Conservation (phyloP, 2,888 invertebrate species). For the Tachystola acroxantha region DNA sequence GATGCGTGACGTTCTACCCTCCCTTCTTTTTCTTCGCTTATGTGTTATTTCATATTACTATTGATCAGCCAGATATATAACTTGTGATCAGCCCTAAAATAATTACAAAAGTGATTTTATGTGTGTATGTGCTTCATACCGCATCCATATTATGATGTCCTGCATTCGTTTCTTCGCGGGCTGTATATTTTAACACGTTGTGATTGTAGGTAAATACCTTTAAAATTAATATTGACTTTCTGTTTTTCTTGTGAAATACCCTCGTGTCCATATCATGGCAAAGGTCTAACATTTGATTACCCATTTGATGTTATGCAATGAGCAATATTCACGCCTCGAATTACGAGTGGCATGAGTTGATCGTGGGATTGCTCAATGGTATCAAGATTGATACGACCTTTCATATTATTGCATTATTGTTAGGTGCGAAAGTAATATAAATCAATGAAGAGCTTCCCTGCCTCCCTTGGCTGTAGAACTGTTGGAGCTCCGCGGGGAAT, state of each 20-base stretch:
- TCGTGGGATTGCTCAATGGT: constrained; percentile 46
- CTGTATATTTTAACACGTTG: too few species aligned
- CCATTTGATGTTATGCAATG: constrained; percentile 52
- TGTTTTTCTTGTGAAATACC: not conserved
- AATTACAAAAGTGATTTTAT: too few species aligned
- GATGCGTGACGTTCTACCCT: too few species aligned
- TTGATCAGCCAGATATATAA: too few species aligned
- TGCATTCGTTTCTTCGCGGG: too few species aligned
- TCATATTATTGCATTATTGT: constrained; percentile 31
- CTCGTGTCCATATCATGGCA: constrained; percentile 35
- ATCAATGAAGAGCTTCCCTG: not conserved
- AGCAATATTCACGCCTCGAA: constrained; percentile 48
- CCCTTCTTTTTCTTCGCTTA: too few species aligned
- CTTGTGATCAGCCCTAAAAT: too few species aligned
- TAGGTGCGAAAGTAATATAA: constrained; percentile 13
- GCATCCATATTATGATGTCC: too few species aligned
- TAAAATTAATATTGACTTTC: too few species aligned
- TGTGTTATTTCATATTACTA: too few species aligned
- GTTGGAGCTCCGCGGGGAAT: not conserved
- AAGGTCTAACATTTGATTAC: constrained; percentile 33
- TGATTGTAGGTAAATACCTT: too few species aligned
- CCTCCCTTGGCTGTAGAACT: not conserved
- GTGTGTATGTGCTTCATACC: too few species aligned
- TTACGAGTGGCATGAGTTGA: constrained; percentile 36
- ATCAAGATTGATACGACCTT: constrained; percentile 38